These are phyloP conservation scores for Chelon auratus DNA, from an alignment of 2,797 vertebrate species.

Conservation along the genomic window DNA sequence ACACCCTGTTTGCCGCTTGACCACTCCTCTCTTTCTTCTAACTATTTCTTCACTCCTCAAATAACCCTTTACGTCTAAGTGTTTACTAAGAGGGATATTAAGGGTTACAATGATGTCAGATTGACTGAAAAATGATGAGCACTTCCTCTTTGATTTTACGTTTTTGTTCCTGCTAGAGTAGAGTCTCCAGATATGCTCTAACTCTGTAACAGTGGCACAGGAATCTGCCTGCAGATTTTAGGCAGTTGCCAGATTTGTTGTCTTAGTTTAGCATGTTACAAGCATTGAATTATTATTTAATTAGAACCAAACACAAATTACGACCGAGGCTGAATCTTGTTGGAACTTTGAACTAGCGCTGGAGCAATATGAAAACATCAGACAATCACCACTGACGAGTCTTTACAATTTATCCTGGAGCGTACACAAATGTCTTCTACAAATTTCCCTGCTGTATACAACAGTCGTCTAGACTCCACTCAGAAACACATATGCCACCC, in stretches of 20 bases:
- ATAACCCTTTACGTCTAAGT: conserved; percentile 49
- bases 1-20: conserved; percentile 23
- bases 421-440: neutral
- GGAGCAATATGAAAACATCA: neutral
- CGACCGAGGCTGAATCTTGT: neutral
- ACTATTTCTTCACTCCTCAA: conserved; percentile 37
- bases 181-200: neutral
- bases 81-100: conserved; percentile 51
- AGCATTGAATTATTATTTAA: neutral
- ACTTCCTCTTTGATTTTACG: conserved; percentile 6
- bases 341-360: neutral
- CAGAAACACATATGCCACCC: neutral
- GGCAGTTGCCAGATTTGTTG: neutral
- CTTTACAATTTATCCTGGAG: neutral
- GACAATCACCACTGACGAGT: neutral
- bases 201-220: neutral
- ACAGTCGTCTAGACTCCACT: conserved; percentile 4
- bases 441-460: neutral
- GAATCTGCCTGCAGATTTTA: neutral
- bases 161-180: neutral
- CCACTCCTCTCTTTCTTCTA: conserved; percentile 25
- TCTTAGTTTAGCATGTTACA: neutral
- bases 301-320: neutral
- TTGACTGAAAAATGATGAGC: conserved; percentile 21
- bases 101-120: conserved; percentile 32